A percentile compares a stretch with the other conserved stretches of the same genome.
Conservation (phyloP, 1,140 invertebrate genomes). For the Bemisia tabaci region DNA sequence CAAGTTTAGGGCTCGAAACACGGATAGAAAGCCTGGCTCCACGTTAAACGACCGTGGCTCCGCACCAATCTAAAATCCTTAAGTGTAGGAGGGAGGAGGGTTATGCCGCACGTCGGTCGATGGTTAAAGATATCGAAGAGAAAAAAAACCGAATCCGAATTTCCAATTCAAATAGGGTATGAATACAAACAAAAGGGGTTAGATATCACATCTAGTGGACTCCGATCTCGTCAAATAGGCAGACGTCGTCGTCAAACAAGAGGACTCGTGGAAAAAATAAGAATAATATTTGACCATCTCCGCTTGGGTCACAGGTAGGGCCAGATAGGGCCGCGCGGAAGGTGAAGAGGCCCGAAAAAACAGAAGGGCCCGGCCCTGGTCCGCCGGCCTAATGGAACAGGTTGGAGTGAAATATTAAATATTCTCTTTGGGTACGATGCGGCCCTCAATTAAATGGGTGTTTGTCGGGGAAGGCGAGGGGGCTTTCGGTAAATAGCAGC, state of each 20-base stretch:
- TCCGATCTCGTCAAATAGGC: not conserved
- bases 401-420: not conserved
- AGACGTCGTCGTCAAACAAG: not conserved
- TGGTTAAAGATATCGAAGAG: not conserved
- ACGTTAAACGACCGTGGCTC: too few species aligned
- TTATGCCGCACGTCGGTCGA: too few species aligned
- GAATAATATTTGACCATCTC: not conserved
- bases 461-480: too few species aligned
- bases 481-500: too few species aligned
- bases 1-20: too few species aligned
- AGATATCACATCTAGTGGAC: not conserved
- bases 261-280: not conserved
- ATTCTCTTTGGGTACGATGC: not conserved
- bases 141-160: not conserved
- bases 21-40: too few species aligned
- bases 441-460: not conserved
- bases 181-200: not conserved
- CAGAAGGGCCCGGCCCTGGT: not conserved
- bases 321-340: not conserved
- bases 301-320: not conserved
- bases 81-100: too few species aligned
- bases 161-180: not conserved
- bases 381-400: not conserved
- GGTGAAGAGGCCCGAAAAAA: not conserved
- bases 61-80: too few species aligned